Evolutionary conservation across 2,888 invertebrate species (phyloP).

Genomic region (Hoplodrina ambigua): DNA sequence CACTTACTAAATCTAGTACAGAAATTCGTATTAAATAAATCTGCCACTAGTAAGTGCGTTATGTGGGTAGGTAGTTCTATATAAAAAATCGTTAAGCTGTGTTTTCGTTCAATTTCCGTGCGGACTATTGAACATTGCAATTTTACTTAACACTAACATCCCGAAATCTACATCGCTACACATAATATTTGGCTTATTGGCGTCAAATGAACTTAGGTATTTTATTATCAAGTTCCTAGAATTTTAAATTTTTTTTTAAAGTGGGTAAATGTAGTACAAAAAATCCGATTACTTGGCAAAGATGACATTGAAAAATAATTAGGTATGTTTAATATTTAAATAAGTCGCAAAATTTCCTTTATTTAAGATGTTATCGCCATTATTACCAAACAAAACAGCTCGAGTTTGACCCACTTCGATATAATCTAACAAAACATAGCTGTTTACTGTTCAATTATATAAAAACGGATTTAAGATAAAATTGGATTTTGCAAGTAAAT

Average conservation of each 20-base stretch:
- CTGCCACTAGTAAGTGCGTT: too few species aligned
- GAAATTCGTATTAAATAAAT: background rate
- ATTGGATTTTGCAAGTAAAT: background rate
- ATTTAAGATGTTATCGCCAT: conserved; percentile 32
- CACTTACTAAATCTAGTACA: too few species aligned
- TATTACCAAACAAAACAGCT: conserved; percentile 32
- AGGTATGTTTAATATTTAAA: conserved; percentile 12
- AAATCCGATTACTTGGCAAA: background rate
- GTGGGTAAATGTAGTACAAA: too few species aligned
- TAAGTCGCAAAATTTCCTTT: conserved; percentile 32
- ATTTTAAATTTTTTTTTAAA: background rate
- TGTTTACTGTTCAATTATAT: conserved; percentile 21
- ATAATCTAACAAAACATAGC: conserved; percentile 28
- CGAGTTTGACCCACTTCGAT: conserved; percentile 47
- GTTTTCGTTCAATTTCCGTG: conserved; percentile 33
- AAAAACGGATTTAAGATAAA: conserved; percentile 9
- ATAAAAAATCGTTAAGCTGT: background rate
- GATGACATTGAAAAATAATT: background rate
- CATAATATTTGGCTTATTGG: background rate
- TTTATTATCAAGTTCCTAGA: background rate
- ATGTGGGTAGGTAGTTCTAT: background rate
- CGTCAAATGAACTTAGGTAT: background rate
- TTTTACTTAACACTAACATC: conserved; percentile 19
- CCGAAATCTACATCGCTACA: background rate
- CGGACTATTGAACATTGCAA: conserved; percentile 1